Percentiles rank a stretch among this genome's conserved stretches.
phyloP scores from a whole-genome alignment of 1,140 invertebrate genomes.

The Trichonephila clavata region DNA sequence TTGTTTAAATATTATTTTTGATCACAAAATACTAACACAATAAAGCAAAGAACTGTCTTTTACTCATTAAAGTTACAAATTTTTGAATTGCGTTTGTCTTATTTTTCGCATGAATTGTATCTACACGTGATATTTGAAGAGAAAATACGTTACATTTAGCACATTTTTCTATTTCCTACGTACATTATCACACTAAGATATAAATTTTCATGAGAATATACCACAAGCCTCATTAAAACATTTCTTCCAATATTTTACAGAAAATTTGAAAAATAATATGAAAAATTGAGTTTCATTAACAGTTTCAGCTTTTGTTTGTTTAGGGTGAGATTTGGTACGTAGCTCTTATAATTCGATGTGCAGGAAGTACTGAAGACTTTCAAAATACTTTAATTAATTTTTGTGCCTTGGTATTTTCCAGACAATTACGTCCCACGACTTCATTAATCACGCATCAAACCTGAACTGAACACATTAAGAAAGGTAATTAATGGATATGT shows the following conservation, averaged over 20 bases:
- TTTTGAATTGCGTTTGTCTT: too few relatives aligned
- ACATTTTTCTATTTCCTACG: too few relatives aligned
- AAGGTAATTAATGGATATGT: constrained; percentile 72
- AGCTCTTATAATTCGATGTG: not conserved
- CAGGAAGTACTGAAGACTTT: constrained; percentile 44
- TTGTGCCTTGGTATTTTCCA: constrained; percentile 65
- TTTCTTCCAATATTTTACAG: not conserved
- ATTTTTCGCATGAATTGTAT: too few relatives aligned
- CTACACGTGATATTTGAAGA: too few relatives aligned
- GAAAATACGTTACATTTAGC: too few relatives aligned
- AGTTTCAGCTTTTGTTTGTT: not conserved
- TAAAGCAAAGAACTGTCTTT: too few relatives aligned
- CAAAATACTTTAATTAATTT: constrained; percentile 74
- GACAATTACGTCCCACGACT: constrained; percentile 72
- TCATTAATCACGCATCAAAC: constrained; percentile 73
- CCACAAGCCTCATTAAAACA: not conserved
- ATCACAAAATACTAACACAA: too few relatives aligned
- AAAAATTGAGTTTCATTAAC: not conserved
- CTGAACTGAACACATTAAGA: constrained; percentile 72
- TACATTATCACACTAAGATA: not conserved
- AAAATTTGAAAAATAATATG: not conserved
- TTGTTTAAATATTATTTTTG: too few relatives aligned
- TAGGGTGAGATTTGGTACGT: not conserved
- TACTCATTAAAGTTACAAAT: too few relatives aligned
- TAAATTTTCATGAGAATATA: not conserved